Conservation (phyloP, 2,888 invertebrate species). For the Amiota communis region DNA sequence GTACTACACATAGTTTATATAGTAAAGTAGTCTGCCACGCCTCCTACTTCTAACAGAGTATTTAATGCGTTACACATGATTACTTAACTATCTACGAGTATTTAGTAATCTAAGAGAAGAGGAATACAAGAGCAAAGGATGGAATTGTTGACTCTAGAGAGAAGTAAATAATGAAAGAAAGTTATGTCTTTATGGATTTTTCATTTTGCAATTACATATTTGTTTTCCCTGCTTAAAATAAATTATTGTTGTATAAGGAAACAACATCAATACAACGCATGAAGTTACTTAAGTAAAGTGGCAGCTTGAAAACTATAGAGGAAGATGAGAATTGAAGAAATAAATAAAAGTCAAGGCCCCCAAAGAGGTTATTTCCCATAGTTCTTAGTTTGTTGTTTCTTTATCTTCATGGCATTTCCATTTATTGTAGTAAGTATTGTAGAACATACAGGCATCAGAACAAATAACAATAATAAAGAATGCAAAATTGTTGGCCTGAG, state of each 20-base stretch:
- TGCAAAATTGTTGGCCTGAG: neutral
- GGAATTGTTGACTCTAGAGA: neutral
- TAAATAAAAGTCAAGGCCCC: slow-evolving; percentile 54
- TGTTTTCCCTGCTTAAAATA: too few relatives aligned
- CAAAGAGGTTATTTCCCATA: slow-evolving; percentile 45
- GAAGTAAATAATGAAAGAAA: neutral
- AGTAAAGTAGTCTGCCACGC: too few relatives aligned
- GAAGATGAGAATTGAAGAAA: too few relatives aligned
- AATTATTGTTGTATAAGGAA: too few relatives aligned
- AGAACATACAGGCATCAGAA: slow-evolving; percentile 16
- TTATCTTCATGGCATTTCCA: slow-evolving; percentile 1
- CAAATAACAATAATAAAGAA: slow-evolving; percentile 20
- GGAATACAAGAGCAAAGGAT: neutral
- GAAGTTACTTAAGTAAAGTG: neutral
- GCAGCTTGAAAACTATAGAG: too few relatives aligned
- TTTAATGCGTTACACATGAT: too few relatives aligned
- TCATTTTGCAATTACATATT: neutral
- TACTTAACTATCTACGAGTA: neutral
- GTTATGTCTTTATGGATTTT: slow-evolving; percentile 7
- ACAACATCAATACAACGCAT: neutral
- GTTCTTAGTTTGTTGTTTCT: slow-evolving; percentile 22
- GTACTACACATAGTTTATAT: too few relatives aligned
- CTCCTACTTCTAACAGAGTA: too few relatives aligned
- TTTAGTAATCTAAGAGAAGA: neutral
- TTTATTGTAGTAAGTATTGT: slow-evolving; percentile 3